phyloP scores from a whole-genome alignment of 2,113 vertebrate genomes.

The Fregata magnificens region DNA sequence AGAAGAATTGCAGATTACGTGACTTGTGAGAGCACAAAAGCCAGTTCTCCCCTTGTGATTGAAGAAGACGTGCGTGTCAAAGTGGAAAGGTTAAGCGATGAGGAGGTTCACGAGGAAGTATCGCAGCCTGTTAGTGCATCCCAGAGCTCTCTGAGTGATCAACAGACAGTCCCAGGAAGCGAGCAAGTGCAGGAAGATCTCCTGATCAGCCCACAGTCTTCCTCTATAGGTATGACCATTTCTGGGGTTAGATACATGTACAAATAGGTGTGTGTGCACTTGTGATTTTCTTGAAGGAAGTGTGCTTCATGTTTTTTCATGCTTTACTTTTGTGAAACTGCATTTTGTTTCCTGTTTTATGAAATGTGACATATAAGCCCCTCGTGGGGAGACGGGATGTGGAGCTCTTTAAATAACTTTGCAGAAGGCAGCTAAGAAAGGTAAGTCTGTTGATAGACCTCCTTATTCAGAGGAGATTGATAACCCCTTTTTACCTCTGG shows the following conservation, averaged over 20 bases:
- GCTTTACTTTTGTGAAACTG: background rate
- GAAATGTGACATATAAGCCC: background rate
- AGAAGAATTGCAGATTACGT: constrained; percentile 88
- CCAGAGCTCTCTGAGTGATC: constrained; percentile 96
- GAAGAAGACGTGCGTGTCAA: constrained; percentile 95
- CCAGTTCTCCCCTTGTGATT: constrained; percentile 77
- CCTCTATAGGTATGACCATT: constrained; percentile 88
- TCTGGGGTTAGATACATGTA: background rate
- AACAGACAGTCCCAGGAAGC: constrained; percentile 96
- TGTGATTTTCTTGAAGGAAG: background rate
- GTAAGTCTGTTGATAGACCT: background rate
- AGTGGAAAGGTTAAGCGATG: constrained; percentile 94
- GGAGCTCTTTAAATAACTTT: background rate
- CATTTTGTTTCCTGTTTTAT: background rate
- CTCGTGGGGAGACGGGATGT: background rate
- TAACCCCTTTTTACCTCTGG: background rate
- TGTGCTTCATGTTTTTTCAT: fast-evolving
- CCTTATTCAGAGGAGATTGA: background rate
- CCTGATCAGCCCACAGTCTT: constrained; percentile 98
- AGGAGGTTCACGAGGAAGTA: constrained; percentile 93
- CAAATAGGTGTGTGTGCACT: background rate
- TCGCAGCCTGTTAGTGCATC: constrained; percentile 93
- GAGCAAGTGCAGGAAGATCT: constrained; percentile 98
- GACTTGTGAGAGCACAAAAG: constrained; percentile 92
- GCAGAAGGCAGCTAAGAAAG: background rate